phyloP scores from a whole-genome alignment of 2,113 vertebrate species.

The Vicugna pacos region DNA sequence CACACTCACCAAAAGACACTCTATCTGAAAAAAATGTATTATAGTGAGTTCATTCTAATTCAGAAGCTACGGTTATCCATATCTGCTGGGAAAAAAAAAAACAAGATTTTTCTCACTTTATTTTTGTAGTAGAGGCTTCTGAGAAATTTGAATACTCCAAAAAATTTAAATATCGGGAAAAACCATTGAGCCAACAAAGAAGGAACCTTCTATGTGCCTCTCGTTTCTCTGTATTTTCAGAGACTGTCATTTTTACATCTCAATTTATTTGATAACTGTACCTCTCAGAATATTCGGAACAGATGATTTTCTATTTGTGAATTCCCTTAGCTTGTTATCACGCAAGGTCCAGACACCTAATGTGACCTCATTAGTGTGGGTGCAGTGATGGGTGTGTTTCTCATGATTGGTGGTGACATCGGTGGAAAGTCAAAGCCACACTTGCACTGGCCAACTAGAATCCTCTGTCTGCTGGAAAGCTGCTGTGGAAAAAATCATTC shows the following conservation, averaged over 20 bases:
- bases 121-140: constrained; percentile 39
- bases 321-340: constrained; percentile 22
- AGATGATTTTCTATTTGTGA: constrained; percentile 6
- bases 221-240: constrained; percentile 35
- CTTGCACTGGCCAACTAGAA: constrained; percentile 14
- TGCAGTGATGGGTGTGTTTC: not conserved
- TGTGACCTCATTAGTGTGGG: not conserved
- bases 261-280: not conserved
- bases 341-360: constrained; percentile 32
- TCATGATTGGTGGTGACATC: not conserved
- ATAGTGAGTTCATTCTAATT: not conserved
- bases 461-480: constrained; percentile 19
- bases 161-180: not conserved
- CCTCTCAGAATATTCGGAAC: not conserved
- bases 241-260: not conserved
- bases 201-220: not conserved
- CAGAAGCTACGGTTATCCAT: not conserved
- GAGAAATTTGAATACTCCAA: not conserved
- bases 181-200: not conserved
- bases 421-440: constrained; percentile 54
- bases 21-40: not conserved
- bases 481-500: not conserved
- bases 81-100: not conserved
- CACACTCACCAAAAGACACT: not conserved
- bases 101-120: constrained; percentile 7